Base-by-base conservation (phyloP, 2,888 invertebrate genomes). In the Erebia palarica region DNA sequence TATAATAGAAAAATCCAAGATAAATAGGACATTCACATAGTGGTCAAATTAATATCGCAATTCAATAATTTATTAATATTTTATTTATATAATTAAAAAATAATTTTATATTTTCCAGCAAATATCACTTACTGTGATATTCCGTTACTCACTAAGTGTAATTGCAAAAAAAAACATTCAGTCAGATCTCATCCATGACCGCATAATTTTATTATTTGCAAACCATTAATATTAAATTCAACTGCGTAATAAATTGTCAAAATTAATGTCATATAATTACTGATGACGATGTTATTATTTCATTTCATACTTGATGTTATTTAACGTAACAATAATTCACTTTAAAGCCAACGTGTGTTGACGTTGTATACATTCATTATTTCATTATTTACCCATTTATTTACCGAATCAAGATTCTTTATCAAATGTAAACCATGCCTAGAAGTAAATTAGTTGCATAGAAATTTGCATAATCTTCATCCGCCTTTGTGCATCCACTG, bases 141-240 rank as follows among this genome's bases (percentile, higher is more conserved):
- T 10, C 47, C 13, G 57, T 27, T 57, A 14, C 8, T 8, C 55
- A 16, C 14, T 65, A 42, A n/a, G 9, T 53, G 53, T n/a, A 51
- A 60, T 27, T 61, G 69, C 66, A 69, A 72, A 69, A 73, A 73
- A 70, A 67, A 59, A 65, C 66, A 66, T 49, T 69, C 69, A 63
- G 64, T 53, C 47, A 53, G 57, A 11, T 59, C 66, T 59, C 47
- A 65, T 51, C 51, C 36, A 11, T 69, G 27, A 53, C 57, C 69
- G 36, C 69, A 67, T 69, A 69, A 69, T 75, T 73, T 69, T 69
- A 75, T 73, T 75, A 73, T 73, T 75, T 69, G 60, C 61, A 68
- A 71, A 51, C 69, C 67, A 69, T 73, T 75, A 69, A 73, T 68
- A 69, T 75, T 73, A 61, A 75, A 67, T 73, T 67, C 67, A 73